Conservation (phyloP, 2,888 invertebrate genomes). For the Heliconius ismenius region DNA sequence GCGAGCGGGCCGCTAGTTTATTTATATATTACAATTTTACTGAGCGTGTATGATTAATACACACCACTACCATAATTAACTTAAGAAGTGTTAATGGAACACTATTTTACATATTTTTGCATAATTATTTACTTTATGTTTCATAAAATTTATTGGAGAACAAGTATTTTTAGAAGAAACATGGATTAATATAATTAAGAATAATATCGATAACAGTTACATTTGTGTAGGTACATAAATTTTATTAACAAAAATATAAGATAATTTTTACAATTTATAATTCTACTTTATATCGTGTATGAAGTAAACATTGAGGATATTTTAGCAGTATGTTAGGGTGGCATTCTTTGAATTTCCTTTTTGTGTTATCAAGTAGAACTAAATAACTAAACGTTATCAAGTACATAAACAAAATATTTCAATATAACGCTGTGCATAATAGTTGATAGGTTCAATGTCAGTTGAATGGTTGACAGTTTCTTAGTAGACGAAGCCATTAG, state of each 20-base stretch:
- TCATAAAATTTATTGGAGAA: not conserved
- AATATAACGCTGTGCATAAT: not conserved
- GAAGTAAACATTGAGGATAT: not conserved
- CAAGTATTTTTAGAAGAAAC: not conserved
- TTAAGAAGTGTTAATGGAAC: not conserved
- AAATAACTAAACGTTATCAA: too few species aligned
- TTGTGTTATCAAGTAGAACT: too few species aligned
- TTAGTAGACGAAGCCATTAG: too few species aligned
- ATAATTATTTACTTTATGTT: slow-evolving; percentile 1
- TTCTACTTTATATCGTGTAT: not conserved
- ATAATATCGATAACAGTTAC: slow-evolving; percentile 40
- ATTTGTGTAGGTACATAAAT: not conserved
- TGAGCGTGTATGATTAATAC: slow-evolving; percentile 9
- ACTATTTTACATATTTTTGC: slow-evolving; percentile 1
- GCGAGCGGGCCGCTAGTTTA: not conserved
- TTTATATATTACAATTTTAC: slow-evolving; percentile 23
- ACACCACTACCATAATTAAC: slow-evolving; percentile 3
- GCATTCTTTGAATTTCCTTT: not conserved
- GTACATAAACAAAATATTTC: not conserved
- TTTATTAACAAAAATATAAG: not conserved
- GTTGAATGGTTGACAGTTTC: too few species aligned
- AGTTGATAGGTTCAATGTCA: too few species aligned
- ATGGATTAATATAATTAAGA: not conserved
- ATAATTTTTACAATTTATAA: not conserved
- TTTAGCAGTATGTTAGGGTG: not conserved